Evolutionary conservation across 2,888 invertebrate genomes (phyloP), one percentile per base, ranked within the genome.

Genomic region (Sesia bembeciformis): DNA sequence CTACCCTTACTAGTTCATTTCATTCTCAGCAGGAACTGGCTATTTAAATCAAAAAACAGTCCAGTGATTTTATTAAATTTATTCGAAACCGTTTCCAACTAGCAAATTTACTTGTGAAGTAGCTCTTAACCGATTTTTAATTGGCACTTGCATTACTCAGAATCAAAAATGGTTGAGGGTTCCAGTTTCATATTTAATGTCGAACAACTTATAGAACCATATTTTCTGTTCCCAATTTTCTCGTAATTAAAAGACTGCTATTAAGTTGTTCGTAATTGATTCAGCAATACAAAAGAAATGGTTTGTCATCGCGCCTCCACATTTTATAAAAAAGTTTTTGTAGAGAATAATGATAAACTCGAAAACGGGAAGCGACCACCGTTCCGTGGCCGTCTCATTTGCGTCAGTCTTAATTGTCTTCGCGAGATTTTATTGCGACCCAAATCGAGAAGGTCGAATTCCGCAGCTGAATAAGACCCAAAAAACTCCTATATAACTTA

Each of bases 361-460:
- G 60, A 62, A 60, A 59, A 59, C 54, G 58, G 60, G 54, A 60
- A 60, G 55, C 63, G 60, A 58, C 62, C 60, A 57, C 46, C 46
- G 46, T 46, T 46, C 46, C 46, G 46, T 46, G 46, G 46, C 46
- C 46, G 61, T 62, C 66, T 74, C 72, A 72, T 74, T 74, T 65
- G 68, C 65, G 68, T 68, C 70, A 64, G 64, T 68, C 68, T 70
- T 79, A 81, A 81, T 79, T 78, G 77, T 77, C 70, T 67, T 62
- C 58, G 68, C 64, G 70, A 73, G 78, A 76, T 79, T 77, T 77
- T 72, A 76, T 73, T 72, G 71, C 71, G 70, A 66, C 70, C 70
- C 63, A 67, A 78, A 76, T 77, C 70, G 67, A 63, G 62, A 63
- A 62, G 66, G 60, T 65, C 66, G 63, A 63, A 70, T 72, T 70